Percentiles rank a stretch among this genome's conserved stretches.
phyloP scores from a whole-genome alignment of 2,113 vertebrate genomes.

The Boleophthalmus pectinirostris region DNA sequence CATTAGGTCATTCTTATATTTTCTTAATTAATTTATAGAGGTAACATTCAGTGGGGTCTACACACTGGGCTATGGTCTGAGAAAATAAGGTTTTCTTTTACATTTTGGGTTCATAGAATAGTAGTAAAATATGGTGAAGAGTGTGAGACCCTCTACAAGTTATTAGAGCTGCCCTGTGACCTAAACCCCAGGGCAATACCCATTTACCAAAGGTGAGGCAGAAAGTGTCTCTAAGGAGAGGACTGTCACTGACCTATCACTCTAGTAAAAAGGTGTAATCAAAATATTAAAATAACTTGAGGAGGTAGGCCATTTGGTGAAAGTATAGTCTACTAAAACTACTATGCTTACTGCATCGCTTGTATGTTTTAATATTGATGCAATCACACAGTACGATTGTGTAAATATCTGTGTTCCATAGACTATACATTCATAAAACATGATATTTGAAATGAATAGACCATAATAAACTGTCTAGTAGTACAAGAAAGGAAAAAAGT shows the following conservation, averaged over 20 bases:
- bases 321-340: too few species aligned
- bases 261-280: not conserved
- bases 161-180: not conserved
- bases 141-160: not conserved
- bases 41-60: not conserved
- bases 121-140: not conserved
- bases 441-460: not conserved
- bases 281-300: not conserved
- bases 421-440: not conserved
- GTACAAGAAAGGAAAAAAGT: too few species aligned
- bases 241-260: not conserved
- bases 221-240: not conserved
- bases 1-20: too few species aligned
- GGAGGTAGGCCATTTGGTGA: not conserved
- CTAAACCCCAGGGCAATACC: not conserved
- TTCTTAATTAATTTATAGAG: not conserved
- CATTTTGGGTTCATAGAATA: not conserved
- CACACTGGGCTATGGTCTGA: not conserved
- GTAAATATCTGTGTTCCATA: too few species aligned
- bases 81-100: not conserved
- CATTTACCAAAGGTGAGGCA: not conserved
- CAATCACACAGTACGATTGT: not conserved
- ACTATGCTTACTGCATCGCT: not conserved
- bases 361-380: not conserved
- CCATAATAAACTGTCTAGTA: too few species aligned